Percentiles rank a stretch among this genome's conserved stretches.
These are phyloP conservation scores for Rhopalosiphum nymphaeae DNA, from an alignment of 2,888 invertebrate genomes.

Conservation along the genomic window DNA sequence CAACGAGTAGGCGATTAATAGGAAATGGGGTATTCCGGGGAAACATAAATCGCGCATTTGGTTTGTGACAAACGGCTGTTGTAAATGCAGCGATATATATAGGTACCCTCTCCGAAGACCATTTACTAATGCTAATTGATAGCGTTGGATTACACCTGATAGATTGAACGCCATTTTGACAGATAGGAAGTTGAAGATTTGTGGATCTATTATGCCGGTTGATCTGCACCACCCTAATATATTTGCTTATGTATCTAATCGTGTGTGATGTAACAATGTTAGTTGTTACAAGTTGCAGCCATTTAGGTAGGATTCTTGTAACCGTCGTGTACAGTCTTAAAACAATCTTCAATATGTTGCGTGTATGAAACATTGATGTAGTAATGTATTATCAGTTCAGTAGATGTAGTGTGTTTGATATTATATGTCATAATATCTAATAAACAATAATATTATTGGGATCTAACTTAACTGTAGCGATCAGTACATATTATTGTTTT, in stretches of 20 bases:
- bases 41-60: constrained; percentile 57
- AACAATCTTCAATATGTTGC: not conserved
- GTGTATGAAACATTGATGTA: not conserved
- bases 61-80: constrained; percentile 54
- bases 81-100: not conserved
- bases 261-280: not conserved
- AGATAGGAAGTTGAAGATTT: constrained; percentile 48
- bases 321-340: not conserved
- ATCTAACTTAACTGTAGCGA: not conserved
- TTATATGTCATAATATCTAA: not conserved
- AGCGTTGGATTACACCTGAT: constrained; percentile 53
- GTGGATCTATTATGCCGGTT: constrained; percentile 23
- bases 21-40: constrained; percentile 46
- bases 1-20: constrained; percentile 15
- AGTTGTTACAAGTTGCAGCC: not conserved
- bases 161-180: constrained; percentile 45
- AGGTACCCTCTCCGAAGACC: constrained; percentile 15
- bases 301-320: not conserved
- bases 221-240: constrained; percentile 1
- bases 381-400: not conserved
- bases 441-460: not conserved
- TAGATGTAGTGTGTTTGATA: not conserved
- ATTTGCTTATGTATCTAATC: constrained; percentile 32
- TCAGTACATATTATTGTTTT: not conserved
- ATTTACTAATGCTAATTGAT: constrained; percentile 58